phyloP scores from a whole-genome alignment of 2,797 vertebrate species.

The Platalea minor region DNA sequence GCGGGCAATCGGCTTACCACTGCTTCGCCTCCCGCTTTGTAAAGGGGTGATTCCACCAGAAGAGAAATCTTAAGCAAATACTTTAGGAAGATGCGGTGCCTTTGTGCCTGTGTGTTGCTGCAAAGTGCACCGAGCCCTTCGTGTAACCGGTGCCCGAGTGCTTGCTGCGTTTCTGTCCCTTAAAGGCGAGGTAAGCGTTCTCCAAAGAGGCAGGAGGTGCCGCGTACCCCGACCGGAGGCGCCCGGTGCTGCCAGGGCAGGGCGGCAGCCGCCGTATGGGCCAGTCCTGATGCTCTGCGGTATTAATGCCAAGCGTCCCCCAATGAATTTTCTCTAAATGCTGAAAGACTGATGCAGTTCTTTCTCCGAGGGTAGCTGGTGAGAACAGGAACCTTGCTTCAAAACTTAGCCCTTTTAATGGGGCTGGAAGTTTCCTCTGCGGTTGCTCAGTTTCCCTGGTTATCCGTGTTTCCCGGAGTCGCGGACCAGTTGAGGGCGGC shows the following conservation, averaged over 20 bases:
- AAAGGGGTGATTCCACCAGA: neutral
- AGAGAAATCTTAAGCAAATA: neutral
- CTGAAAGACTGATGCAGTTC: neutral
- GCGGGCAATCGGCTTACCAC: neutral
- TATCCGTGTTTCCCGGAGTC: neutral
- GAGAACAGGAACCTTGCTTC: neutral
- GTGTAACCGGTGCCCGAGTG: neutral
- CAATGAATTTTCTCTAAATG: neutral
- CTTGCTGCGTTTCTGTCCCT: neutral
- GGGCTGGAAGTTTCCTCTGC: neutral
- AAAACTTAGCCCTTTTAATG: neutral
- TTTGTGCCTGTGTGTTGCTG: neutral
- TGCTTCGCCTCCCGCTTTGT: neutral
- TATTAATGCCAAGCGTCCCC: neutral
- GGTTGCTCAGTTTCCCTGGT: neutral
- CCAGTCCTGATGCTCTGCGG: neutral
- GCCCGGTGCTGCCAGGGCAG: neutral
- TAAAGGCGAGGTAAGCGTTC: neutral
- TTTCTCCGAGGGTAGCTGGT: neutral
- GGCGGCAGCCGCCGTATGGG: neutral
- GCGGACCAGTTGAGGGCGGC: neutral
- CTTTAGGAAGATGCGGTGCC: neutral
- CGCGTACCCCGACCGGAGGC: rapidly evolving
- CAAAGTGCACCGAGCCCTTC: neutral
- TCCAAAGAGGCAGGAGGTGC: neutral